A percentile compares a stretch with the other conserved stretches of the same genome.
Evolutionary conservation across 2,797 vertebrate species (phyloP).

Genomic region (Potorous gilbertii): DNA sequence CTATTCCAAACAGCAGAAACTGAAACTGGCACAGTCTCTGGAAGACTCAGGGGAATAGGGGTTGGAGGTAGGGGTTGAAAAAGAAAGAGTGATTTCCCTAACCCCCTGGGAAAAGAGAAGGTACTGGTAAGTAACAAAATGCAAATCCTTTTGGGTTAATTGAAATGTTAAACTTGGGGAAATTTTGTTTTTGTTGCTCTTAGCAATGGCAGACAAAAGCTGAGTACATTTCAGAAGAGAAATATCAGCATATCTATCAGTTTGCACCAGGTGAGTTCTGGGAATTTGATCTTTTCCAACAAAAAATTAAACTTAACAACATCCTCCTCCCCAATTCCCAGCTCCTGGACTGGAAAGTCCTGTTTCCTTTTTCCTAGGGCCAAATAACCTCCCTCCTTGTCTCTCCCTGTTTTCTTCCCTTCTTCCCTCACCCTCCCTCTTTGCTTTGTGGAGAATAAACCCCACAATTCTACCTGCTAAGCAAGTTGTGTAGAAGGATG

Average conservation of each 20-base stretch:
- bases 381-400: slow-evolving; percentile 32
- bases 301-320: background rate
- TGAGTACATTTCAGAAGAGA: background rate
- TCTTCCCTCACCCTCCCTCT: slow-evolving; percentile 31
- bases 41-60: background rate
- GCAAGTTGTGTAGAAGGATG: slow-evolving; percentile 40
- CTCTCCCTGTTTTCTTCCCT: background rate
- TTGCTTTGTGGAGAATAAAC: slow-evolving; percentile 26
- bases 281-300: background rate
- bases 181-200: background rate
- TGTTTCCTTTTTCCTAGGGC: slow-evolving; percentile 57
- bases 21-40: background rate
- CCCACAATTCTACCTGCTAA: slow-evolving; percentile 80
- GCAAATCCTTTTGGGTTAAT: background rate
- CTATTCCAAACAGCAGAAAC: background rate
- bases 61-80: background rate
- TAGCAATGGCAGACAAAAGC: background rate
- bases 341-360: slow-evolving; percentile 20
- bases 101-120: background rate
- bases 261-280: background rate
- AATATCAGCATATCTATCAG: background rate
- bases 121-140: background rate
- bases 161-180: too few species aligned
- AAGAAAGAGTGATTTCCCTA: background rate
- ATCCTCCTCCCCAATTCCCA: background rate